phyloP scores from a whole-genome alignment of 2,113 vertebrate genomes.

The Takifugu flavidus region DNA sequence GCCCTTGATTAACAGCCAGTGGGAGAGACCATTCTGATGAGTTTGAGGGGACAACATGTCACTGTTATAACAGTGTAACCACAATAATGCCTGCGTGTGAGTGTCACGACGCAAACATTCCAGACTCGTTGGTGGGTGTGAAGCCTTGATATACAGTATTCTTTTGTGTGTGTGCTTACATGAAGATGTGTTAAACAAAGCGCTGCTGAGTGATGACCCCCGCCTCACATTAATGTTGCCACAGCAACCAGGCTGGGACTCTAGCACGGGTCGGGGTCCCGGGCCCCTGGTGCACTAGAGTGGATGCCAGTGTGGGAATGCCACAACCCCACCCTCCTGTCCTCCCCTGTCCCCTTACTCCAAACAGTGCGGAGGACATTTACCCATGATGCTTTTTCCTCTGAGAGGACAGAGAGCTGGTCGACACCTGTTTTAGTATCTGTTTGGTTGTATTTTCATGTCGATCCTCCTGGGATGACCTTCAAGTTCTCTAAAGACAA shows the following conservation, averaged over 20 bases:
- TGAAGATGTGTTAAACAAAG: conserved; percentile 46
- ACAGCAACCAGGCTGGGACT: conserved; percentile 44
- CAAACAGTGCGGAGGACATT: conserved; percentile 10
- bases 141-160: conserved; percentile 53
- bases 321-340: background rate
- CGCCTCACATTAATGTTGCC: conserved; percentile 52
- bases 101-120: conserved; percentile 36
- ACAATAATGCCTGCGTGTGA: conserved; percentile 5
- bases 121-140: conserved; percentile 7
- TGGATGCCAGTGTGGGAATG: conserved; percentile 33
- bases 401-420: background rate
- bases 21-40: conserved; percentile 21
- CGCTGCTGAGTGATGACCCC: conserved; percentile 47
- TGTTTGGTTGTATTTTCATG: background rate
- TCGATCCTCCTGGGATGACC: conserved; percentile 28
- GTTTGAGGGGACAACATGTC: conserved; percentile 20
- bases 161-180: conserved; percentile 13
- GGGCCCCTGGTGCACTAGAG: conserved; percentile 39
- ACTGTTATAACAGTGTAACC: conserved; percentile 6
- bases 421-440: background rate
- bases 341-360: background rate
- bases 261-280: conserved; percentile 22
- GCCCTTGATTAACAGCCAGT: conserved; percentile 23
- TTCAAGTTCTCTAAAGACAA: conserved; percentile 91
- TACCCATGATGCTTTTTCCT: conserved; percentile 10